Evolutionary conservation across 2,888 invertebrate genomes (phyloP).

Genomic region (Cephus sareptanus): DNA sequence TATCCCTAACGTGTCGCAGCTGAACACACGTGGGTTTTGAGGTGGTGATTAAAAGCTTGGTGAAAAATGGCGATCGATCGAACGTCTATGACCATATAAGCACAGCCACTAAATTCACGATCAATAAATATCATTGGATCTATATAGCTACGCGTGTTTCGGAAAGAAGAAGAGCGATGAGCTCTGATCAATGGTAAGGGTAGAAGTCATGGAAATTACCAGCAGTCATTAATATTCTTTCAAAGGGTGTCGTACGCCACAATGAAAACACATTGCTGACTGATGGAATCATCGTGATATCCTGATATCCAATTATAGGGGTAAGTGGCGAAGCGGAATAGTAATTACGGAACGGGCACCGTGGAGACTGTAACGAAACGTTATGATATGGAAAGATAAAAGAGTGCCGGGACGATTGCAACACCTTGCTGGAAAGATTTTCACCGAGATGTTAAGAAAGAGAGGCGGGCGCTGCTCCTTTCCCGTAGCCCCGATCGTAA

Average conservation of each 20-base stretch:
- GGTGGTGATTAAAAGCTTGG: background rate
- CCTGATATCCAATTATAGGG: background rate
- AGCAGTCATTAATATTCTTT: background rate
- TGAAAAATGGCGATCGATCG: background rate
- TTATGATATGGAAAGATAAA: background rate
- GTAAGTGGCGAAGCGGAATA: background rate
- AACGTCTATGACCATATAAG: background rate
- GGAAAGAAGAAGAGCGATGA: background rate
- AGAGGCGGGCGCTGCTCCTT: background rate
- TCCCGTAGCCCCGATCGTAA: slow-evolving; percentile 6
- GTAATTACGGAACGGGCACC: background rate
- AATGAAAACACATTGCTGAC: background rate
- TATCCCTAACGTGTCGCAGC: background rate
- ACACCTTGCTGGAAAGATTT: background rate
- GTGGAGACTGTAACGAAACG: background rate
- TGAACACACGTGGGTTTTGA: background rate
- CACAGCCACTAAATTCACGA: background rate
- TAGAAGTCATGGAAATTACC: background rate
- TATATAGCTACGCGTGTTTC: background rate
- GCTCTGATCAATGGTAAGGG: background rate
- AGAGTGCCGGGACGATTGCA: background rate
- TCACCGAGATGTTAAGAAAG: background rate
- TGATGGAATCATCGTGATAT: background rate
- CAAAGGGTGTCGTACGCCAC: background rate
- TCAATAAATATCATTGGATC: background rate